Conservation (phyloP, 2,797 vertebrate species). For the Malurus leucopterus region DNA sequence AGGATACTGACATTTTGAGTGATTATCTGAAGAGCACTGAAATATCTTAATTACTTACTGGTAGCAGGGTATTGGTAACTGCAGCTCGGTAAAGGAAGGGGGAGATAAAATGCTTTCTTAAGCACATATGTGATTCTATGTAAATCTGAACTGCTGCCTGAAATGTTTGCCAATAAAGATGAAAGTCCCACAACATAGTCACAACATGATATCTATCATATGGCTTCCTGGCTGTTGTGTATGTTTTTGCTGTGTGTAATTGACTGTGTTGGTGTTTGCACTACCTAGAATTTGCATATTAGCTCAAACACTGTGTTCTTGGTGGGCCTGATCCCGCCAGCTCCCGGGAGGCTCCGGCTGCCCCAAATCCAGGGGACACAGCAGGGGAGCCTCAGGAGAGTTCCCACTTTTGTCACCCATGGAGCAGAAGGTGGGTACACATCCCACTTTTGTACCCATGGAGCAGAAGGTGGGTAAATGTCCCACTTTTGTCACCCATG, state of each 20-base stretch:
- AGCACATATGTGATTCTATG: conserved; percentile 76
- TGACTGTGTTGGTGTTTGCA: conserved; percentile 55
- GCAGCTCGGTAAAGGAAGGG: conserved; percentile 52
- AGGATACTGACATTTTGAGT: conserved; percentile 23
- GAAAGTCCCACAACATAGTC: conserved; percentile 73
- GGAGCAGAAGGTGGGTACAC: background rate
- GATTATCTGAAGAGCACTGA: conserved; percentile 15
- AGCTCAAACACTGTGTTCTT: conserved; percentile 21
- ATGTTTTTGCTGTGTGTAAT: conserved; percentile 65
- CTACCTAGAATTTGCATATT: conserved; percentile 65
- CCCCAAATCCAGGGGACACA: background rate
- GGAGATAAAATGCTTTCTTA: conserved; percentile 66
- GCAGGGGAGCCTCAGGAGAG: background rate
- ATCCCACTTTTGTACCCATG: background rate
- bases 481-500: background rate
- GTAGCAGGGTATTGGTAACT: conserved; percentile 33
- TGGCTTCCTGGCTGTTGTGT: conserved; percentile 67
- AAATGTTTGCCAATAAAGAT: conserved; percentile 77
- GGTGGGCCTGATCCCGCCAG: background rate
- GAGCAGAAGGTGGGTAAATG: background rate
- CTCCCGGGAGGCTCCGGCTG: background rate
- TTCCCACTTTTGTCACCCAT: background rate
- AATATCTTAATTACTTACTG: conserved; percentile 29
- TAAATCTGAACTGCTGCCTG: conserved; percentile 76
- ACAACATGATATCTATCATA: conserved; percentile 74